These are phyloP conservation scores for Pachyramphus minor DNA, from an alignment of 2,113 vertebrate species.

Conservation along the genomic window DNA sequence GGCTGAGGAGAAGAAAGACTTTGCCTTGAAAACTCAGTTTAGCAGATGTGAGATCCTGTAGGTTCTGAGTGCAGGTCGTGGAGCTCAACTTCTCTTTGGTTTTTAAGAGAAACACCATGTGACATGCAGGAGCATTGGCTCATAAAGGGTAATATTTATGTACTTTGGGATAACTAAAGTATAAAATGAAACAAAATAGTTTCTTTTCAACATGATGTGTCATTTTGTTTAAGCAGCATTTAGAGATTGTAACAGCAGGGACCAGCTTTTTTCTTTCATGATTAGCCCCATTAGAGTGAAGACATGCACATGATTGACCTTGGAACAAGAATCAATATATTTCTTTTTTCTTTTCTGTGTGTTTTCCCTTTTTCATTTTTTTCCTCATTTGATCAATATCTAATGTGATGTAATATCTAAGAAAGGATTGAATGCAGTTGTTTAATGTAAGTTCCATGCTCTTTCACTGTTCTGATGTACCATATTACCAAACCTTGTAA, in stretches of 20 bases:
- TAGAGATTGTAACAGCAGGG: not conserved
- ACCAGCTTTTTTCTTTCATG: not conserved
- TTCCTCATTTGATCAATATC: not conserved
- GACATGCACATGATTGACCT: not conserved
- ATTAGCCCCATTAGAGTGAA: not conserved
- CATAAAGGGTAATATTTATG: not conserved
- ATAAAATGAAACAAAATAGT: not conserved
- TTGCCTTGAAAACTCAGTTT: not conserved
- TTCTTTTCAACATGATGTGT: not conserved
- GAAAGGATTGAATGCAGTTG: conserved; percentile 8
- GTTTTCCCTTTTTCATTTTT: not conserved
- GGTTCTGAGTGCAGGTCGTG: not conserved
- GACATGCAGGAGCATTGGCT: not conserved
- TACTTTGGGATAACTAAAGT: not conserved
- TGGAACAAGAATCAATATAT: not conserved
- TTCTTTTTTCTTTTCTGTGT: not conserved
- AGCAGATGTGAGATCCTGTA: not conserved
- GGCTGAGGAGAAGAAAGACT: not conserved
- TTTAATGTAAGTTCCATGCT: not conserved
- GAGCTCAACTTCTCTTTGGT: not conserved
- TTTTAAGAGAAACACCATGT: not conserved
- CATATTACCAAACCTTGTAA: not conserved
- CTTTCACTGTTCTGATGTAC: not conserved
- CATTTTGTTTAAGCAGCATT: not conserved
- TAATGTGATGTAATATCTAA: not conserved